These are phyloP conservation scores for Stichopus chloronotus DNA, from an alignment of 35 echinoderm and acorn worm species.

Conservation along the genomic window DNA sequence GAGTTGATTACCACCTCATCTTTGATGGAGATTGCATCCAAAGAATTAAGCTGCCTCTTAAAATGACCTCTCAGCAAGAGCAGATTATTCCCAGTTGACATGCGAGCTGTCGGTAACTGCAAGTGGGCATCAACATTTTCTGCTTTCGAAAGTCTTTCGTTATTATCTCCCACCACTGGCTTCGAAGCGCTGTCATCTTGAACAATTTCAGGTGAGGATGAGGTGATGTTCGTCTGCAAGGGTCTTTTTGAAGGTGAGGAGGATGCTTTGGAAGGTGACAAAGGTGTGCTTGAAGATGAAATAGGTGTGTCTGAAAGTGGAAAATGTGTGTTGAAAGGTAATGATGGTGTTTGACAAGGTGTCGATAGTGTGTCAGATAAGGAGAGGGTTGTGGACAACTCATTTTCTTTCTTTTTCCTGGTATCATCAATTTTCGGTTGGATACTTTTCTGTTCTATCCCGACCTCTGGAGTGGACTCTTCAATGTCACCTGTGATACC, in stretches of 20 bases:
- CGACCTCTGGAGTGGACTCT: background rate
- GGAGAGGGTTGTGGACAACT: too few species aligned
- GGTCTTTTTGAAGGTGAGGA: too few species aligned
- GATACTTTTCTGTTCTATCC: background rate
- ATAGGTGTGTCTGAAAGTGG: too few species aligned
- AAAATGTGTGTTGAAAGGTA: too few species aligned
- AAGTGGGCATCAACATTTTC: background rate
- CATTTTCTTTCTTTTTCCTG: background rate
- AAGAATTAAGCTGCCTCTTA: background rate
- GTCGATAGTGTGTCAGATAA: too few species aligned
- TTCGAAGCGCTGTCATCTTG: background rate
- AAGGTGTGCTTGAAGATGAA: too few species aligned
- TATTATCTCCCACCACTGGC: too few species aligned
- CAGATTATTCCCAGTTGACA: background rate
- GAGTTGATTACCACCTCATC: conserved; percentile 21
- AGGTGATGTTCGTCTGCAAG: too few species aligned
- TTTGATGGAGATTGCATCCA: background rate
- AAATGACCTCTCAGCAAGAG: background rate
- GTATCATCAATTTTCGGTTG: background rate
- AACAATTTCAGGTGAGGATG: background rate
- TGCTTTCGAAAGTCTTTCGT: background rate
- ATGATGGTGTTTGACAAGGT: too few species aligned
- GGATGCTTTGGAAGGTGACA: too few species aligned
- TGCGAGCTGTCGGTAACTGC: background rate
- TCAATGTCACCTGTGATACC: background rate